phyloP scores from a whole-genome alignment of 2,888 invertebrate genomes.

The Capitulum mitella region DNA sequence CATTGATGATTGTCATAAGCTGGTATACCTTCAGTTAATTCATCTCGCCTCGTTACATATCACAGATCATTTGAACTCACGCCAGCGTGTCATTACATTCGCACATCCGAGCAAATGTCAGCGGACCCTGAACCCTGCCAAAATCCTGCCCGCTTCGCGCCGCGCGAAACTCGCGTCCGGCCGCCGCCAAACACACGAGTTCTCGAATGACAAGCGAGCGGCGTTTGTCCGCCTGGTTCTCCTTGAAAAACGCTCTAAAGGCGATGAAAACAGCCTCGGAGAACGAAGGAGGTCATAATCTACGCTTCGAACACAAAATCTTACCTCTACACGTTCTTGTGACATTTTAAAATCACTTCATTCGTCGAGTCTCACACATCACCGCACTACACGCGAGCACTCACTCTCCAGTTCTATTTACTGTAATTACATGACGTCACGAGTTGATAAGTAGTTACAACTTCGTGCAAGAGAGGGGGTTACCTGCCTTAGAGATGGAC shows the following conservation, averaged over 20 bases:
- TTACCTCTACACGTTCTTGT: background rate
- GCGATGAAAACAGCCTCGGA: background rate
- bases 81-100: too few species aligned
- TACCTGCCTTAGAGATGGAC: background rate
- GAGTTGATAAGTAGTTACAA: conserved; percentile 30
- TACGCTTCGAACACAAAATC: background rate
- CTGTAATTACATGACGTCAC: conserved; percentile 37
- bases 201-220: background rate
- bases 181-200: background rate
- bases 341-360: background rate
- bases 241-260: background rate
- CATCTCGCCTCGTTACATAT: too few species aligned
- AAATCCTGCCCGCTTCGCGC: too few species aligned
- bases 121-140: too few species aligned
- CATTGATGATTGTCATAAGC: too few species aligned
- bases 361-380: background rate
- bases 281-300: background rate
- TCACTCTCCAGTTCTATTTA: conserved; percentile 34
- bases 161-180: background rate
- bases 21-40: too few species aligned
- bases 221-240: background rate
- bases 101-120: too few species aligned
- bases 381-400: background rate
- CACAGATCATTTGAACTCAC: too few species aligned
- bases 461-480: conserved; percentile 2